These are phyloP conservation scores for Hydrophis major DNA, from an alignment of 2,797 vertebrate genomes.

Conservation along the genomic window DNA sequence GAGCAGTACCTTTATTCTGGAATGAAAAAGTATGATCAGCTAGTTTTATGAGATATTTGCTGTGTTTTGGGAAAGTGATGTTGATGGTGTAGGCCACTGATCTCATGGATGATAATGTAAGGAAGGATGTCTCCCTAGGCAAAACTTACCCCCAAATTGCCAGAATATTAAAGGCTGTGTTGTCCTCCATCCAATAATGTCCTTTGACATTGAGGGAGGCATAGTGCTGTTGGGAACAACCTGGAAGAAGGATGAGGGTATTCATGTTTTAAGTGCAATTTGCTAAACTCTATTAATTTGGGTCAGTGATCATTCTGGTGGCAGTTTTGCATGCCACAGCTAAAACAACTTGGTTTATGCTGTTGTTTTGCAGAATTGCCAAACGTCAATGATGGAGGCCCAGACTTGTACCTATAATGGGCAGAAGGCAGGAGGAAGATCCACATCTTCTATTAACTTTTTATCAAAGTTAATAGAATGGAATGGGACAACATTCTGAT, in stretches of 20 bases:
- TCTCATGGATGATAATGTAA: too few relatives aligned
- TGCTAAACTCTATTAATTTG: not conserved
- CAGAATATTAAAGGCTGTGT: too few relatives aligned
- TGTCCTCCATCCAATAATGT: too few relatives aligned
- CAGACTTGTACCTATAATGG: not conserved
- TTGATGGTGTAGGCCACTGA: too few relatives aligned
- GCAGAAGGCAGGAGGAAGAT: not conserved
- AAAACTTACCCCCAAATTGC: too few relatives aligned
- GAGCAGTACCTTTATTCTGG: too few relatives aligned
- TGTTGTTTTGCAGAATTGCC: not conserved
- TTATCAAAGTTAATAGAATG: too few relatives aligned
- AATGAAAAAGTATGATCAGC: too few relatives aligned
- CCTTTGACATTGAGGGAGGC: not conserved
- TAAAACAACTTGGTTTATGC: not conserved
- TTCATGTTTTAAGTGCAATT: not conserved
- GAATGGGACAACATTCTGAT: not conserved
- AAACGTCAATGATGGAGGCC: not conserved
- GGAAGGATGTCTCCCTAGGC: too few relatives aligned
- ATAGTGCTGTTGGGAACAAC: not conserved
- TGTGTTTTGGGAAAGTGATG: too few relatives aligned
- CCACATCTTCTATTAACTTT: not conserved
- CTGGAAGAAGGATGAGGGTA: not conserved
- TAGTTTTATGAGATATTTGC: too few relatives aligned
- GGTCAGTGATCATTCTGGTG: not conserved
- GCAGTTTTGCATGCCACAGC: not conserved